Base-by-base conservation (phyloP, 1,140 invertebrate species). In the Anastrepha obliqua region DNA sequence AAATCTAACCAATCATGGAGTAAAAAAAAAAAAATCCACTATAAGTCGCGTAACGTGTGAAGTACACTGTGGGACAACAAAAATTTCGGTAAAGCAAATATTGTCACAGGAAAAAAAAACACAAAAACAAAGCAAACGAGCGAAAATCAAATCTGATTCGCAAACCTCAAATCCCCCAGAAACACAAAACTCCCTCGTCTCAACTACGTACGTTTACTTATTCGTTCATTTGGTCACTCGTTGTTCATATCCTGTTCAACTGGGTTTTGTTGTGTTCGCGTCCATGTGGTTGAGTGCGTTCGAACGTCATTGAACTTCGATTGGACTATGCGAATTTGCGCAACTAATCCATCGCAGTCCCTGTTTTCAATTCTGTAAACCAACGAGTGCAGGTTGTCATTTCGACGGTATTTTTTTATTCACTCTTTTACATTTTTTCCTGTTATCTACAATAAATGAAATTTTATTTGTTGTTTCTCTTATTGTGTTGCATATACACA, bases 241-340 rank as follows among this genome's bases (percentile, higher is more conserved):
- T 29, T 11, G 44, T 47, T 81, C 74, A 81, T 81, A 81, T 81
- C 44, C 74, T 81, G 47, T 74, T 42, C 70, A 74, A 15, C 70
- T 74, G 42, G 15, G 17, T 17, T 44, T 17, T 74, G 13, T 15
- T 5, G 3, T 81, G 0, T 42, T 17, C 13, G 44, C 17, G 8
- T n/a, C 4, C 42, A 20, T 51, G 44, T 8, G 1, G 70, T 74
- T 74, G 15, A 0, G 3, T 74, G 70, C 44, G 4, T 47, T 74
- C 70, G 44, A 17, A 3, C 5, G 70, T 47, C 47, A 74, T 74
- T 15, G 42, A 74, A n/a, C 70, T 74, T 74, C 44, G n/a, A 1
- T 74, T 15, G 7, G 42, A 74, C 15, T 13, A 74, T 13, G 29
- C 20, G 65, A 15, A 15, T 67, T 67, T 67, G 20, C 13, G 29